Evolutionary conservation across 2,888 invertebrate species (phyloP), one percentile per base, ranked within the genome.

Genomic region (Cyrtodaria siliqua): DNA sequence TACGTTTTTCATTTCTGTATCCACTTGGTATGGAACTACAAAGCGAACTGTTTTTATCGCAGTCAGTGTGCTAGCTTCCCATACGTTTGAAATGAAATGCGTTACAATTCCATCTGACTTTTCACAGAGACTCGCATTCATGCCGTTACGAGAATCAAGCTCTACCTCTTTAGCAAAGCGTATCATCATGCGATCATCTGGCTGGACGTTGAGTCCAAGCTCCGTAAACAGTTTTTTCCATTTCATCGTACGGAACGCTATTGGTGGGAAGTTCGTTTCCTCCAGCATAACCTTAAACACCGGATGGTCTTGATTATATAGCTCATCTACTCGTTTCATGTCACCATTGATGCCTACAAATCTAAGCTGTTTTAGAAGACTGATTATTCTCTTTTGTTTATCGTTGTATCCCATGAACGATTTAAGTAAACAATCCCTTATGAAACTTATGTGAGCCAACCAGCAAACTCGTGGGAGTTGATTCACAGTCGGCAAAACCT

Each of bases 161-260:
- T 63, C 72, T 50, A 80, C 44, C 33, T 61, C 24, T 18, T 26
- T n/a, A 1, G 78, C 78, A 76, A 79, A 84, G 1, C 52, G 14
- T n/a, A 84, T 9, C 0, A 82, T 40, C 64, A 80, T 56, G 6
- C 61, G 42, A n/a, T 60, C 56, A 1, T 71, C 61, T 1, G 78
- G 52, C 16, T 70, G n/a, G 0, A 29, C 56, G 23, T 61, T 68
- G 27, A 84, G 47, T 9, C 82, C 84, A 18, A 71, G 60, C 2
- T 50, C 16, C 4, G 44, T 23, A 49, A 84, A 42, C n/a, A 84
- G 82, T 6, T 20, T 2, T 1, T 24, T 38, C 82, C 82, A 83
- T 24, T 49, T 12, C 0, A 0, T 0, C 0, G 53, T 40, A 14
- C 26, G 12, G n/a, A 67, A 78, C 9, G 59, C 40, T 24, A n/a